These are phyloP conservation scores for Proterorhinus semilunaris DNA, from an alignment of 2,113 vertebrate species.

Conservation along the genomic window DNA sequence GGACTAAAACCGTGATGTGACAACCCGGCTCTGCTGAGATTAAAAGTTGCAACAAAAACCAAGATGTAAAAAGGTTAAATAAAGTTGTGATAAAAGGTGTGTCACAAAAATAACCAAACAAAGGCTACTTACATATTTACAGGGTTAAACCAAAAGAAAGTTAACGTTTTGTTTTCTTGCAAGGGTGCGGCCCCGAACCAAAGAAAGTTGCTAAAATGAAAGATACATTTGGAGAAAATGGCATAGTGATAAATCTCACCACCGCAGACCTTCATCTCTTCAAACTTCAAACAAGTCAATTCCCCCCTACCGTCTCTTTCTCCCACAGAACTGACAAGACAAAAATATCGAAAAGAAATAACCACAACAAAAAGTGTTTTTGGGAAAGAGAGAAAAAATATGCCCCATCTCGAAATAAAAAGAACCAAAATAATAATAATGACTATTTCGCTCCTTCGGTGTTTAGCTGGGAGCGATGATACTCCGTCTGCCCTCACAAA, in stretches of 20 bases:
- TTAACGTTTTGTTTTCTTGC: too few species aligned
- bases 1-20: too few species aligned
- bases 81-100: too few species aligned
- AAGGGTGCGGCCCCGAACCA: too few species aligned
- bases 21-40: too few species aligned
- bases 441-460: not conserved
- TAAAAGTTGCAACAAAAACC: too few species aligned
- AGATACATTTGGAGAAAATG: not conserved
- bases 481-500: slow-evolving; percentile 15
- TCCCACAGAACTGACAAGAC: not conserved
- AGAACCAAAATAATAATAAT: slow-evolving; percentile 28
- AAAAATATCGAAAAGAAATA: not conserved
- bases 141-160: too few species aligned
- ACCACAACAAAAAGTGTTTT: slow-evolving; percentile 17
- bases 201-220: not conserved
- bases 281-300: not conserved
- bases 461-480: slow-evolving; percentile 20
- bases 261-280: not conserved
- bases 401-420: slow-evolving; percentile 13
- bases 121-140: too few species aligned
- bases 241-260: not conserved
- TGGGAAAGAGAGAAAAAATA: slow-evolving; percentile 8
- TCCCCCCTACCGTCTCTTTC: not conserved
- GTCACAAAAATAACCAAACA: too few species aligned
- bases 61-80: too few species aligned